phyloP scores from a whole-genome alignment of 2,113 vertebrate species.

The Aegotheles bennettii region DNA sequence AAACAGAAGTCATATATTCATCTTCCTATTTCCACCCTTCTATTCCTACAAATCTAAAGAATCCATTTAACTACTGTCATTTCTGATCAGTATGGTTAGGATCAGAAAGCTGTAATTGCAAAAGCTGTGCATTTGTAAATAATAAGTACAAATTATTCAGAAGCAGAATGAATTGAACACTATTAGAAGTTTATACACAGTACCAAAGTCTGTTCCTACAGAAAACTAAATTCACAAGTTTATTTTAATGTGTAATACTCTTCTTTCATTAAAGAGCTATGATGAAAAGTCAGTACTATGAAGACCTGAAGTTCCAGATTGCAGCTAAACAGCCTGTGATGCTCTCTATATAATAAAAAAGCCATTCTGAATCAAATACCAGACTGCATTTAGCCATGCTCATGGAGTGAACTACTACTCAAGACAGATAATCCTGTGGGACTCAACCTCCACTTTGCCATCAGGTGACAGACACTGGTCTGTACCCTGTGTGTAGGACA shows the following conservation, averaged over 20 bases:
- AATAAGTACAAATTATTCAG: constrained; percentile 54
- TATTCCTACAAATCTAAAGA: constrained; percentile 21
- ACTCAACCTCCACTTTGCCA: not conserved
- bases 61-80: constrained; percentile 20
- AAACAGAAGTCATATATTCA: not conserved
- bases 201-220: constrained; percentile 29
- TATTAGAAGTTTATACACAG: constrained; percentile 35
- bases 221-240: constrained; percentile 50
- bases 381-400: not conserved
- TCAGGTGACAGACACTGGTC: accelerated
- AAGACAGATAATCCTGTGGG: not conserved
- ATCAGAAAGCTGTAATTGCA: constrained; percentile 28
- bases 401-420: not conserved
- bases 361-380: not conserved
- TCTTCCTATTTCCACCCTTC: no score
- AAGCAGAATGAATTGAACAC: constrained; percentile 13
- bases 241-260: constrained; percentile 23
- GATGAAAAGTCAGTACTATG: constrained; percentile 31
- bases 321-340: not conserved
- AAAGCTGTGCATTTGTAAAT: constrained; percentile 62
- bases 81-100: constrained; percentile 48
- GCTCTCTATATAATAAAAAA: constrained; percentile 1
- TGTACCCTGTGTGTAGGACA: accelerated
- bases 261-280: constrained; percentile 14
- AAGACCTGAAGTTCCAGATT: constrained; percentile 9